Base-by-base conservation (phyloP, 2,113 vertebrate species). In the Bubo blakistoni region DNA sequence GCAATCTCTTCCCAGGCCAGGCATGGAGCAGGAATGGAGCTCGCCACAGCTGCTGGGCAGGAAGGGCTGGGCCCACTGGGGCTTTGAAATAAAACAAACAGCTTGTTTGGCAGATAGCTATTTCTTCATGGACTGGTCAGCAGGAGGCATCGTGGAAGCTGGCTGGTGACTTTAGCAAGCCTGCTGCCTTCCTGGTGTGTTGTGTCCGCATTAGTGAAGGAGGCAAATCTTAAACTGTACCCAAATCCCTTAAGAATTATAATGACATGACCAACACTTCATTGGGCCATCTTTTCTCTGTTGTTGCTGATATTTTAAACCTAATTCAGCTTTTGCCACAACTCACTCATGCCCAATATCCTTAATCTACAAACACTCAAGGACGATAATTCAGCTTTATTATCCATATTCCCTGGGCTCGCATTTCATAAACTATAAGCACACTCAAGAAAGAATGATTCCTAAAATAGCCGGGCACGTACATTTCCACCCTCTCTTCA, bases 61-160 rank as follows among this genome's bases (percentile, higher is more conserved):
- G 91, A 96, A 95, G 86, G 86, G 86, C 51, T 81, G 89, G 92
- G 84, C 30, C 83, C 86, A 77, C 81, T 30, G 70, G 65, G 91
- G 49, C 49, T 92, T 15, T 80, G 86, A 92, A 95, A 92, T 47
- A 70, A 94, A 95, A 87, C 95, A 93, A 93, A 89, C 54, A 73
- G 66, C 62, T 89, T 84, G 72, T 87, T 92, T 89, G 58, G 69
- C 78, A 91, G 44, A 85, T 34, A 92, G 58, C 38, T 88, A 10
- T 71, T 74, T 91, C 86, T 94, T 91, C 16, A 1, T n/a, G 46
- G 78, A 58, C 38, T 73, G 84, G 62, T 76, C 94, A 76, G 80
- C 77, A 82, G 73, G 30, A 96, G 66, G 16, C 54, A 81, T 24
- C 0, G 0, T 62, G 58, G 74, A 97, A 80, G 58, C 46, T 81